Base-by-base conservation (phyloP, 2,797 vertebrate species). In the Chromis chromis region DNA sequence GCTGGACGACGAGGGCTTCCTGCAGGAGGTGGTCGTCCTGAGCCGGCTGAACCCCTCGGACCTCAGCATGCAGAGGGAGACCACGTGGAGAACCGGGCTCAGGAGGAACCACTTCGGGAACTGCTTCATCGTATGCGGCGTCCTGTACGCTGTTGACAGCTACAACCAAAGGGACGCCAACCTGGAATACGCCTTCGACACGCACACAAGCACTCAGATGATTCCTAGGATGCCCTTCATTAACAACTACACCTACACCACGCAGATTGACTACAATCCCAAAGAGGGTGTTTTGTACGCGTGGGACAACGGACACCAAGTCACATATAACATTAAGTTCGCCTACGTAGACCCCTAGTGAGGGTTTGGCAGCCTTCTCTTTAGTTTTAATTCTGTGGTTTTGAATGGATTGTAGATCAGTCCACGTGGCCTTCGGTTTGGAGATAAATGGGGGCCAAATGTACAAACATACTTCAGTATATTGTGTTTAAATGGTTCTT, bases 301-400 rank as follows among this genome's bases (percentile, higher is more conserved):
- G 3, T 99, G 98, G 98, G 97, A 99, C 95, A 98, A 98, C 17
- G 98, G 98, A 81, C 97, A 98, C 83, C 98, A 99, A 86, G 96
- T 99, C 87, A 99, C 96, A 42, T 99, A 99, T 85, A 93, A 96
- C 0, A 95, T 99, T 65, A 96, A 95, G 83, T 96, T 99, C 75
- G 98, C 98, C 78, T 98, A 97, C 81, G 91, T 91, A 72, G 91
- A 93, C 68, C 79, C 92, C 28, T 87, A 94, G 75, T 70, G 68
- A 76, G 25, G 62, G 31, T 52, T 27, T 53, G 25, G 69, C 5
- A 21, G 4, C n/a, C 33, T 25, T 21, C 31, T 59, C 68, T 42
- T 5, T 50, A 57, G 52, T 66, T 78, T n/a, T 70, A 65, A 76
- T 76, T 86, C 67, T 86, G 77, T 89, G 76, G 46, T 31, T 80